Base-by-base conservation (phyloP, 2,797 vertebrate species). In the Artibeus jamaicensis region DNA sequence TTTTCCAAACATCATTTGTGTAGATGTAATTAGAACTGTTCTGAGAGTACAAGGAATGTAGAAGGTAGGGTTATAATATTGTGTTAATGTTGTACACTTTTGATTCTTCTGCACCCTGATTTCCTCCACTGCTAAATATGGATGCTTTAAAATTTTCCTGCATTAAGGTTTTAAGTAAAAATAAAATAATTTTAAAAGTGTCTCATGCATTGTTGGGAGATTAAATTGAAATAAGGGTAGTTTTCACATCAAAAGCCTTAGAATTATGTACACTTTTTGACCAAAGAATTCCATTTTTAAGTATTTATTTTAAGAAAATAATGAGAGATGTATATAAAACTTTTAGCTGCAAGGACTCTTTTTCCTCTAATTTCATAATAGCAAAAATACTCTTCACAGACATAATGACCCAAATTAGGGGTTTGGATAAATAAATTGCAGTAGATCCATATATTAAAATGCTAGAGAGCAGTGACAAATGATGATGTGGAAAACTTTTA, bases 381-480 rank as follows among this genome's bases (percentile, higher is more conserved):
- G 32, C 16, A 88, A 71, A 89, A 87, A 92, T 93, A n/a, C 37
- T 62, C 14, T 34, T 93, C 95, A 89, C 57, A 81, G 83, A 53
- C 44, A 82, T 95, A 96, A 83, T 84, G 70, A 70, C 22, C 50
- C 62, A 90, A 94, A 92, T 95, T 91, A 93, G 2, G 21, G 76
- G 53, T 85, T 92, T 83, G 26, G 6, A 50, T 96, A 89, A 90
- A 55, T 89, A 95, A 95, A 94, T 90, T 94, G 81, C 18, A 88
- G 77, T 87, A 92, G 77, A 71, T 50, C 24, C 59, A 42, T 82
- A 32, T 21, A 92, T 39, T 90, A 39, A 92, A 96, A 93, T 85
- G 67, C 57, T 74, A 93, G 70, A 24, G 22, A 95, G 12, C 71
- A 82, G 42, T 78, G 84, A 82, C 53, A 95, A 92, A 93, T 88